Percentiles rank a stretch among this genome's conserved stretches.
phyloP scores from a whole-genome alignment of 2,113 vertebrate species.

The Malurus melanocephalus region DNA sequence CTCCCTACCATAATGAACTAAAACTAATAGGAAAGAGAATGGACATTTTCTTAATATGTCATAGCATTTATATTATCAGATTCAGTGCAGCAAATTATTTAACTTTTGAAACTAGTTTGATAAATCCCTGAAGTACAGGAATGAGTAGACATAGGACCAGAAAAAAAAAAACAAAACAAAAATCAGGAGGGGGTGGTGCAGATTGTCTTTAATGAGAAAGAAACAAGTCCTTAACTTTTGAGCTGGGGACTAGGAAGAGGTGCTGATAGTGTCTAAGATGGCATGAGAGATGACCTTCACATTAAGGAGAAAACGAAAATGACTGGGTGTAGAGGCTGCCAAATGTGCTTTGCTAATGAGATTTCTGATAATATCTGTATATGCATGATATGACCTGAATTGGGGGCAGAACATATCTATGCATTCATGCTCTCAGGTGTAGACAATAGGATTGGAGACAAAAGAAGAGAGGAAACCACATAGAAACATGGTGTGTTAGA shows the following conservation, averaged over 20 bases:
- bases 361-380: neutral
- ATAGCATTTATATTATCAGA: neutral
- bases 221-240: neutral
- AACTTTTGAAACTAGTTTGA: neutral
- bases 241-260: neutral
- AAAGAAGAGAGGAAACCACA: neutral
- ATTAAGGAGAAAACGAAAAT: neutral
- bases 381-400: neutral
- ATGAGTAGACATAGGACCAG: neutral
- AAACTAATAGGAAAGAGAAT: neutral
- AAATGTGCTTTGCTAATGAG: neutral
- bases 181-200: neutral
- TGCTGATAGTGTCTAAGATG: neutral
- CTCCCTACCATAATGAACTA: neutral
- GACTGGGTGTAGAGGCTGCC: neutral
- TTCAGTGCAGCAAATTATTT: neutral
- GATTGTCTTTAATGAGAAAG: neutral
- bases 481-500: neutral
- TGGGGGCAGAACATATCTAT: neutral
- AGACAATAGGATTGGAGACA: neutral
- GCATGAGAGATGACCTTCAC: neutral
- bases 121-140: neutral
- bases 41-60: neutral
- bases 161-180: neutral
- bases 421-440: neutral